Base-by-base conservation (phyloP, 2,888 invertebrate species). In the Nymphalis polychloros region DNA sequence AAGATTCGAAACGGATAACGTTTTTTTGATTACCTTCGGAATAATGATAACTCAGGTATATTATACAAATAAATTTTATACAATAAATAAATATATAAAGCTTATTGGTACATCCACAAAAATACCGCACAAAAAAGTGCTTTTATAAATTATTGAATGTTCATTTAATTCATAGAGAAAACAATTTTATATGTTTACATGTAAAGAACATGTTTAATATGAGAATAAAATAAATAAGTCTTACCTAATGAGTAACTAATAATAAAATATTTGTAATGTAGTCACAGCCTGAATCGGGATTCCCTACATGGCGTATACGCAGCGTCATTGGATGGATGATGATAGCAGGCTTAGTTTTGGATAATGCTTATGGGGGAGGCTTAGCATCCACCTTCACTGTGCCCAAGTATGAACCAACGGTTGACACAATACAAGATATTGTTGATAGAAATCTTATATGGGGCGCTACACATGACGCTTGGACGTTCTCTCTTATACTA, bases 401-500 rank as follows among this genome's bases (percentile, higher is more conserved):
- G 27, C 95, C 95, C 0, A 93, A 90, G 86, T 94, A 94, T 73
- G 94, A 94, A 60, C 89, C 93, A 59, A 93, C 95, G 0, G 94
- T 95, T 8, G 94, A 95, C 73, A 94, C 94, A 0, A 88, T 94
- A 2, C 86, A 94, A 60, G 94, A 95, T 67, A 87, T 96, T 69
- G 93, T 93, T 0, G 87, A 91, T 19, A 93, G 93, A 71, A 83
- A 90, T 3, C 77, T 95, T 35, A 84, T 89, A 69, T 96, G 96
- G 95, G 94, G 94, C 0, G 95, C 94, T 0, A 95, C 94, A 0
- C 94, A 94, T 31, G 93, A 94, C 69, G 95, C 94, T 7, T 96
- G 96, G 96, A 92, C 94, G 68, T 93, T 93, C 70, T 94, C 95
- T 0, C 88, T 96, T 27, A 80, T 90, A 17, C 82, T 88, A 8